Evolutionary conservation across 2,797 vertebrate genomes (phyloP).

Genomic region (Sciurus carolinensis): DNA sequence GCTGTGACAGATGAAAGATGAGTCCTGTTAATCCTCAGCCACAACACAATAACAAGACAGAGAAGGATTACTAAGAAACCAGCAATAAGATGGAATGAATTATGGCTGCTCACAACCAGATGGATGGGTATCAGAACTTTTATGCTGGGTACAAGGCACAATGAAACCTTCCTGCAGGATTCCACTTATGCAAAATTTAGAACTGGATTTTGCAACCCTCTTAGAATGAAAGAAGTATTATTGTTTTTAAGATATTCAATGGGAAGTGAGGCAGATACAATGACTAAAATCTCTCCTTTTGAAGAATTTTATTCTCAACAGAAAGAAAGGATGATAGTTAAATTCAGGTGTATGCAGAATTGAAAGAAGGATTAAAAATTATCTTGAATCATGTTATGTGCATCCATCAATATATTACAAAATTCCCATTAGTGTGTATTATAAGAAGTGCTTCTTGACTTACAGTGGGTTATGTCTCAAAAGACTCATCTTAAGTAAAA

Average conservation of each 20-base stretch:
- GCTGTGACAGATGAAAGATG: neutral
- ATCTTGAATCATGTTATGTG: neutral
- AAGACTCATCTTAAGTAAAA: too few relatives aligned
- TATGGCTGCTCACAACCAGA: neutral
- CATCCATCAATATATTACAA: too few relatives aligned
- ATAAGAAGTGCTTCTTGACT: too few relatives aligned
- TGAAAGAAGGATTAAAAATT: neutral
- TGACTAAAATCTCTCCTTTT: neutral
- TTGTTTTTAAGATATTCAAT: neutral
- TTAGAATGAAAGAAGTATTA: neutral
- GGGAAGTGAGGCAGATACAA: neutral
- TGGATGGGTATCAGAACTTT: neutral
- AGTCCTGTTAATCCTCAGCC: neutral
- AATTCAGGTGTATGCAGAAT: neutral
- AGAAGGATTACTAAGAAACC: neutral
- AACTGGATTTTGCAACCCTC: neutral
- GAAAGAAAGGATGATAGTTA: neutral
- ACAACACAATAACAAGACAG: neutral
- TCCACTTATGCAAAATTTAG: neutral
- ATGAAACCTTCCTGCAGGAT: neutral
- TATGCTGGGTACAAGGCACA: neutral
- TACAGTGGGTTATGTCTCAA: neutral
- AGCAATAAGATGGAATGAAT: neutral
- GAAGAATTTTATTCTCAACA: neutral
- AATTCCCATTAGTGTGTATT: too few relatives aligned